phyloP scores from a whole-genome alignment of 2,797 vertebrate genomes.

The Emys orbicularis region DNA sequence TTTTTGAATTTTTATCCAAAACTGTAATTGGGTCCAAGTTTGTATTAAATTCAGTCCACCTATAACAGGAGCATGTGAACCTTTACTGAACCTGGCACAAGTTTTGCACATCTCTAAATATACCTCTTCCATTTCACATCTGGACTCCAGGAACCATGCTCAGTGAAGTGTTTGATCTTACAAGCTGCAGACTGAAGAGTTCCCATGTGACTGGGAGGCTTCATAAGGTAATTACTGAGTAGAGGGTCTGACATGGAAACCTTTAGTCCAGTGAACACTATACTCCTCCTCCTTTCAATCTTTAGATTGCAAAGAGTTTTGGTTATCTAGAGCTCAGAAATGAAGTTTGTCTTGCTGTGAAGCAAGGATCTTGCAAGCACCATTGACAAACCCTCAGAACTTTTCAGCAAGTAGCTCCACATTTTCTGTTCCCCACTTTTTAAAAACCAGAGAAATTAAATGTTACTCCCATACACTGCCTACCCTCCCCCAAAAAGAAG shows the following conservation, averaged over 20 bases:
- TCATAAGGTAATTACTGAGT: not conserved
- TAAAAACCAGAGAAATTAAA: not conserved
- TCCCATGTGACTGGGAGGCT: not conserved
- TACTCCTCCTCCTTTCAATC: not conserved
- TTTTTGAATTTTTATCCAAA: not conserved
- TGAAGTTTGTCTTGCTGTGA: not conserved
- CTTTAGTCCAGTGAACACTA: not conserved
- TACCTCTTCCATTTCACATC: not conserved
- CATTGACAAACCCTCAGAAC: no score
- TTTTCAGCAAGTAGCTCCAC: not conserved
- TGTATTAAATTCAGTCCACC: not conserved
- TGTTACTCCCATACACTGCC: not conserved
- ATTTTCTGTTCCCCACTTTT: not conserved
- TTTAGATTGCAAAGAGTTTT: not conserved
- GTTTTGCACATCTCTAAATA: not conserved
- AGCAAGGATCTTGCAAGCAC: not conserved
- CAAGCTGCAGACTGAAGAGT: not conserved
- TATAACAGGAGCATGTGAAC: not conserved
- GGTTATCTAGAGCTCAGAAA: not conserved
- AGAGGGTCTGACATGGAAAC: not conserved
- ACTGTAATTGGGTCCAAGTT: not conserved
- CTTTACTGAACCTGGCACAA: not conserved
- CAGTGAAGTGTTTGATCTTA: not conserved
- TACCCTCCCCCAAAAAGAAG: not conserved
- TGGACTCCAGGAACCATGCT: not conserved